A percentile compares a stretch with the other conserved stretches of the same genome.
Evolutionary conservation across 2,797 vertebrate genomes (phyloP).

Genomic region (Pseudochirops corinnae): DNA sequence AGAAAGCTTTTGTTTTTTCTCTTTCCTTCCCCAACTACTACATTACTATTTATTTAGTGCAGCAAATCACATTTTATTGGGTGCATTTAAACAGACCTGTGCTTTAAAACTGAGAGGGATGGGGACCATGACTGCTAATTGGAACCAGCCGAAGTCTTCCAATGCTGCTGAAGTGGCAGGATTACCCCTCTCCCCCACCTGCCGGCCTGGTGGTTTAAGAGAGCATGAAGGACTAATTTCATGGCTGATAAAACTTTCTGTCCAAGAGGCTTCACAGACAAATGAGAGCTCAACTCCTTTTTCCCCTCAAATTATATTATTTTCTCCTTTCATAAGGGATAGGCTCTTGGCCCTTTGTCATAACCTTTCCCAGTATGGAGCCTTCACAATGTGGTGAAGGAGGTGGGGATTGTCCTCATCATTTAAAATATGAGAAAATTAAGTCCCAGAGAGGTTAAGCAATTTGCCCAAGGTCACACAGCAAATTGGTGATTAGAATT

Average conservation of each 20-base stretch:
- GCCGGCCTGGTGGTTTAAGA: constrained; percentile 74
- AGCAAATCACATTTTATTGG: constrained; percentile 73
- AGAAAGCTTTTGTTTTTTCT: neutral
- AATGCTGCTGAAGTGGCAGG: constrained; percentile 25
- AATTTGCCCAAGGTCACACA: fast-evolving
- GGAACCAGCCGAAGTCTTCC: constrained; percentile 66
- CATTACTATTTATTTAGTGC: constrained; percentile 11
- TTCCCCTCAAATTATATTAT: constrained; percentile 21
- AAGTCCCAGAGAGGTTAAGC: neutral
- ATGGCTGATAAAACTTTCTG: constrained; percentile 85
- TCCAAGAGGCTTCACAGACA: constrained; percentile 81
- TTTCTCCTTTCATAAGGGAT: constrained; percentile 73
- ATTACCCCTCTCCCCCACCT: constrained; percentile 26
- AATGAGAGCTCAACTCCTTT: constrained; percentile 66
- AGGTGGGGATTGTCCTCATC: neutral
- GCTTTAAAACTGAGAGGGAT: constrained; percentile 60
- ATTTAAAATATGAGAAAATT: neutral
- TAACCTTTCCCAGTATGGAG: neutral
- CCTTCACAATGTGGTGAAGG: fast-evolving
- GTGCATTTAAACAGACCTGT: constrained; percentile 59
- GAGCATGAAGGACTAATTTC: constrained; percentile 86
- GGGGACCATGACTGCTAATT: constrained; percentile 65
- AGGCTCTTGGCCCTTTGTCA: constrained; percentile 70
- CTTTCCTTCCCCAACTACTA: constrained; percentile 55
- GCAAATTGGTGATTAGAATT: neutral